phyloP scores from a whole-genome alignment of 2,888 invertebrate genomes.

The Nephrocerus scutellatus region DNA sequence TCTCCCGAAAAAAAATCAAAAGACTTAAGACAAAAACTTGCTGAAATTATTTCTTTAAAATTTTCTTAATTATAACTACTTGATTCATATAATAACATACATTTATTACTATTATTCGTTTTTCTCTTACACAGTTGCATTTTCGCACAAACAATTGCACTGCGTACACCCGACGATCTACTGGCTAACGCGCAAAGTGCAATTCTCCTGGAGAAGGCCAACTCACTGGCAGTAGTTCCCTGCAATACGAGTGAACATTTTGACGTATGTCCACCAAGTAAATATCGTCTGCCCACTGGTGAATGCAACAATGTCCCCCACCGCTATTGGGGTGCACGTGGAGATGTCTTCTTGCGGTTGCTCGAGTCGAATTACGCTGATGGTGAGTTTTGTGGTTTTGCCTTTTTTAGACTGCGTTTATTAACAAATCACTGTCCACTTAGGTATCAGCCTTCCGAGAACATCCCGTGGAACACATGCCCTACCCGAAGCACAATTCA shows the following conservation, averaged over 20 bases:
- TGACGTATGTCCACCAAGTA: slow-evolving; percentile 66
- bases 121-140: too few relatives aligned
- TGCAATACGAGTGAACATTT: slow-evolving; percentile 31
- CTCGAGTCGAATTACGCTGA: slow-evolving; percentile 65
- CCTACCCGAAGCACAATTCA: slow-evolving; percentile 56
- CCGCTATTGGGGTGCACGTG: slow-evolving; percentile 74
- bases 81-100: too few relatives aligned
- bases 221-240: slow-evolving; percentile 27
- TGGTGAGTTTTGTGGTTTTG: too few relatives aligned
- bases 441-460: slow-evolving; percentile 42
- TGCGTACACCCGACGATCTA: slow-evolving; percentile 42
- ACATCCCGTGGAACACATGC: slow-evolving; percentile 52
- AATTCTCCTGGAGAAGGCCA: slow-evolving; percentile 34
- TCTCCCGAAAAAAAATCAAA: too few relatives aligned
- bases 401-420: too few relatives aligned
- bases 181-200: slow-evolving; percentile 34
- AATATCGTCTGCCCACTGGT: slow-evolving; percentile 73
- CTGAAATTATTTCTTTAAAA: too few relatives aligned
- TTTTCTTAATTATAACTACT: too few relatives aligned
- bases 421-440: neutral
- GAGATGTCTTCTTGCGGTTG: slow-evolving; percentile 68
- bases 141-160: too few relatives aligned
- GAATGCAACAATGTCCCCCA: slow-evolving; percentile 85
- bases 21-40: too few relatives aligned
- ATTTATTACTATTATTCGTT: too few relatives aligned